phyloP scores from a whole-genome alignment of 2,113 vertebrate species.

The Xiphorhynchus elegans region DNA sequence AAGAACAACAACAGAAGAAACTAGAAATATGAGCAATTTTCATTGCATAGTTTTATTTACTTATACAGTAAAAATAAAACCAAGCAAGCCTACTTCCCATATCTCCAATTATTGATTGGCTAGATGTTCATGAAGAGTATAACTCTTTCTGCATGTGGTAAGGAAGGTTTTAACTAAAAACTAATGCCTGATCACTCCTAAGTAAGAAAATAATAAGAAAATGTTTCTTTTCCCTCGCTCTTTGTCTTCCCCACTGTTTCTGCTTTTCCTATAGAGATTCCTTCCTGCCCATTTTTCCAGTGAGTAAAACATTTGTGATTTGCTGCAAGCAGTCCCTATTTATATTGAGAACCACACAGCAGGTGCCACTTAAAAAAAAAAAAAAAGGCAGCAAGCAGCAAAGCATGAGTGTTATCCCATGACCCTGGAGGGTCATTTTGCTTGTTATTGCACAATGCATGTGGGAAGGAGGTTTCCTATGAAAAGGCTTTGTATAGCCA shows the following conservation, averaged over 20 bases:
- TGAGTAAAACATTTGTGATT: conserved; percentile 66
- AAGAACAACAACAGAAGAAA: not conserved
- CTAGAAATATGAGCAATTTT: not conserved
- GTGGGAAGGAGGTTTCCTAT: conserved; percentile 10
- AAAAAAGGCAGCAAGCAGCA: not conserved
- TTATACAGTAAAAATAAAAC: not conserved
- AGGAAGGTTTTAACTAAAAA: not conserved
- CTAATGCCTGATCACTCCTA: not conserved
- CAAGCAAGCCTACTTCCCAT: not conserved
- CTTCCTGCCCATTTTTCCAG: conserved; percentile 67
- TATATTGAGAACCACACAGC: conserved; percentile 65
- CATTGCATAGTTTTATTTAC: not conserved
- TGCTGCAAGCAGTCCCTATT: conserved; percentile 58
- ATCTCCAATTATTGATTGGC: not conserved
- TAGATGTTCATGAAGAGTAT: not conserved
- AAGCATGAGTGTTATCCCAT: conserved; percentile 57
- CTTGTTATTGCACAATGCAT: conserved; percentile 27
- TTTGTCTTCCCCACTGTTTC: not conserved
- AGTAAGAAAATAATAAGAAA: not conserved
- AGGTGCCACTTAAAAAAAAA: conserved; percentile 61
- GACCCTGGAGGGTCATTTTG: conserved; percentile 62
- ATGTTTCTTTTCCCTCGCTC: not conserved
- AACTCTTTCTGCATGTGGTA: not conserved
- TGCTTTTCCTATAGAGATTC: conserved; percentile 55
- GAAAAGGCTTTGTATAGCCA: not conserved